These are phyloP conservation scores for Sebastes trivittatus DNA, from an alignment of 2,797 vertebrate genomes.

Conservation along the genomic window DNA sequence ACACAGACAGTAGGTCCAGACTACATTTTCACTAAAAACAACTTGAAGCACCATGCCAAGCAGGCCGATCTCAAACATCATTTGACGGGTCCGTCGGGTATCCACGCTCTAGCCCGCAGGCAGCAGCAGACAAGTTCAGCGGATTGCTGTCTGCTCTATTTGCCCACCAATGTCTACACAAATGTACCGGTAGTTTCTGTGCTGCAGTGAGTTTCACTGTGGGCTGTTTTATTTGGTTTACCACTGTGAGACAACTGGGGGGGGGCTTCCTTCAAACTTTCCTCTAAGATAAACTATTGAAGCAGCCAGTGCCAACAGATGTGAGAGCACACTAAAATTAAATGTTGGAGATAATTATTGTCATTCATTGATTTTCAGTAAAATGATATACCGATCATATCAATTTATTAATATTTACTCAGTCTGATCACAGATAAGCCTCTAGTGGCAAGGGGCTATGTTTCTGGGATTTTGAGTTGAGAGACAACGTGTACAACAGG, in stretches of 20 bases:
- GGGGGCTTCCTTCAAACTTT: too few relatives aligned
- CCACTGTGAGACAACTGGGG: too few relatives aligned
- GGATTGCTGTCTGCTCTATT: slow-evolving; percentile 13
- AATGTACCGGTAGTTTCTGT: background rate
- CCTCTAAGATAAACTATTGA: too few relatives aligned
- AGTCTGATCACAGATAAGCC: too few relatives aligned
- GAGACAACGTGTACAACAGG: too few relatives aligned
- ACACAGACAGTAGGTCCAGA: background rate
- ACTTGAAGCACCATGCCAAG: background rate
- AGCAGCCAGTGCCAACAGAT: too few relatives aligned
- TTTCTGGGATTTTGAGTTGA: too few relatives aligned
- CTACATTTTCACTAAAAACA: background rate
- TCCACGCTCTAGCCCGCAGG: background rate
- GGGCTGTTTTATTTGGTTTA: too few relatives aligned
- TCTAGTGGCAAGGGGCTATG: too few relatives aligned
- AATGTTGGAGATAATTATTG: background rate
- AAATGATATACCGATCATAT: background rate
- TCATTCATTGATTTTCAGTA: background rate
- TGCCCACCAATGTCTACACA: slow-evolving; percentile 1
- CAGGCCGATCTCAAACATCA: background rate
- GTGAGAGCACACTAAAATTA: too few relatives aligned
- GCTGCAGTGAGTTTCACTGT: background rate
- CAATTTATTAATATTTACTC: background rate
- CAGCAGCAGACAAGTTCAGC: slow-evolving; percentile 6
- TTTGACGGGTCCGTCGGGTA: background rate